Evolutionary conservation across 2,113 vertebrate genomes (phyloP).

Genomic region (Orycteropus afer): DNA sequence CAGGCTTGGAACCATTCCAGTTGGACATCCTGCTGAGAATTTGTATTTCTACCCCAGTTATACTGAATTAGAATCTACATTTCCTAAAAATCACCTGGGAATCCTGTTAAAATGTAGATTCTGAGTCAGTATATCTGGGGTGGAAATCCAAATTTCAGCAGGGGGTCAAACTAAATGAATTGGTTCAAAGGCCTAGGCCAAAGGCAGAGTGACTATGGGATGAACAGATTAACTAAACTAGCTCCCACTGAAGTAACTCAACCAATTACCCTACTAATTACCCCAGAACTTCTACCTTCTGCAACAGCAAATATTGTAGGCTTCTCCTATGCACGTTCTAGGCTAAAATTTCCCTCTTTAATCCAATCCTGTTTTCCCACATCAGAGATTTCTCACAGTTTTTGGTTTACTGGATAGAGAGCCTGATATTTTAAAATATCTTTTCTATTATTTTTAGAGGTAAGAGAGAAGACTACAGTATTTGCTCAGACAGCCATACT

Average conservation of each 20-base stretch:
- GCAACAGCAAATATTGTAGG: background rate
- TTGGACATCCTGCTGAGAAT: too few relatives aligned
- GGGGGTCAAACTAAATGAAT: too few relatives aligned
- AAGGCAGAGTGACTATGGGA: background rate
- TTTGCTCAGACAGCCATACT: background rate
- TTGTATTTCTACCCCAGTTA: too few relatives aligned
- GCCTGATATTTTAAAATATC: constrained; percentile 18
- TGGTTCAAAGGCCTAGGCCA: too few relatives aligned
- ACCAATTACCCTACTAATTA: background rate
- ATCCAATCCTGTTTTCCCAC: background rate
- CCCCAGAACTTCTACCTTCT: background rate
- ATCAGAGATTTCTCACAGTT: constrained; percentile 17
- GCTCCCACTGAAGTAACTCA: background rate
- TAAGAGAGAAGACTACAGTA: background rate
- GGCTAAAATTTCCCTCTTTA: constrained; percentile 34
- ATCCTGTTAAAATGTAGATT: too few relatives aligned
- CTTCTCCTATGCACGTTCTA: background rate
- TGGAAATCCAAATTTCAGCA: too few relatives aligned
- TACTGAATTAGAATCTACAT: too few relatives aligned
- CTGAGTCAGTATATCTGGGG: too few relatives aligned
- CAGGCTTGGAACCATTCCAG: too few relatives aligned
- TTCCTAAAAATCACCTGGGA: too few relatives aligned
- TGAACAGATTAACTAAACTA: background rate
- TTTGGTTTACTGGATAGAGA: background rate
- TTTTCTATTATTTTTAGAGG: constrained; percentile 43